Evolutionary conservation across 2,888 invertebrate species (phyloP), one percentile per base, ranked within the genome.

Genomic region (Uloborus plumipes): DNA sequence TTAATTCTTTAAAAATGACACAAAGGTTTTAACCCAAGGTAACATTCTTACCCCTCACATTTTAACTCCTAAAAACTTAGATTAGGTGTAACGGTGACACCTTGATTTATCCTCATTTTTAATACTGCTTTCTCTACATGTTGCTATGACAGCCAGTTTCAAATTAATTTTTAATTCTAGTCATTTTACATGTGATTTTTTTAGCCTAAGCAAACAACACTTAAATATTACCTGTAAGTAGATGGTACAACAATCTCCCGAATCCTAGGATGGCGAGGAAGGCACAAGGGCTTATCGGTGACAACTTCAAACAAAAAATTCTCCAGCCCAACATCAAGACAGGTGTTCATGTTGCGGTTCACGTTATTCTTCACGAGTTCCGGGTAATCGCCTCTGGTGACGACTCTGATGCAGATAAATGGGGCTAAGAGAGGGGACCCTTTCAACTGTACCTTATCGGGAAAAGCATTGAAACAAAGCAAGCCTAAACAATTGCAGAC

Each of bases 241-340:
- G 93, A 90, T 71, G 98, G 97, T 39, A 98, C 97, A 26, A 98
- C 95, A 53, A 97, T 93, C 87, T 90, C 88, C 84, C 96, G 91
- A 11, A 96, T 92, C 86, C 96, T 91, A 73, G 94, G 92, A 89
- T 95, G 94, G 49, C 88, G 87, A 0, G 87, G 85, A 81, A 93
- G 91, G 64, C 88, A 86, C 59, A 90, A 85, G 14, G 88, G 85
- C 81, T 96, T 96, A 89, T 98, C 98, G 53, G 97, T 96, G 16
- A 98, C 98, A 53, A 98, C 96, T 91, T 98, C 97, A 87, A 98
- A 94, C 88, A 97, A 93, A 88, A 98, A 98, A 89, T 98, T 97
- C 89, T 97, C 97, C 88, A 98, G 91, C 14, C 97, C 97, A 11
- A 95, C 94, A 89, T 95, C 94, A 85, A 94, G 90, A 88, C 97